Percentiles rank a stretch among this genome's conserved stretches.
These are phyloP conservation scores for Nemurella pictetii DNA, from an alignment of 2,888 invertebrate genomes.

Conservation along the genomic window DNA sequence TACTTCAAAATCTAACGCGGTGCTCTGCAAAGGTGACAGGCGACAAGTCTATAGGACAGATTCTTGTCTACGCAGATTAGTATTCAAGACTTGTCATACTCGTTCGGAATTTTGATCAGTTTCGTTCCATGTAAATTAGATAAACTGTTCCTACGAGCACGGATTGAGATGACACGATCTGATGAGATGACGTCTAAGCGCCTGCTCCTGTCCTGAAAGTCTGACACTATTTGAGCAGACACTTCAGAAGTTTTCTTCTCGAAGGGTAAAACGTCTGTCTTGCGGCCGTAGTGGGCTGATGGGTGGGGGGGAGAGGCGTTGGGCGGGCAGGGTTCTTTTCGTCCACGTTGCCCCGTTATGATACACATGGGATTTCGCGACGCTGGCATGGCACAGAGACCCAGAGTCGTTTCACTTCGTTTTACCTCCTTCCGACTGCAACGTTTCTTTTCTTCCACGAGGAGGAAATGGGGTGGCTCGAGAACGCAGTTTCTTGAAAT, in stretches of 20 bases:
- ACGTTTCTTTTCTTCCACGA: background rate
- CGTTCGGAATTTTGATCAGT: background rate
- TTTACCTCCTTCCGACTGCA: background rate
- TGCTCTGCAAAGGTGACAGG: background rate
- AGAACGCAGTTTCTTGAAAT: background rate
- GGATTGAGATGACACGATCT: background rate
- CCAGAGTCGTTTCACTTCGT: background rate
- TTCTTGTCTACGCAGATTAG: background rate
- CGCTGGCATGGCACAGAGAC: background rate
- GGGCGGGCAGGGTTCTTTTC: background rate
- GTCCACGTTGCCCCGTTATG: background rate
- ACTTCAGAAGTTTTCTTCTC: background rate
- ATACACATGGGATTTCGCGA: background rate
- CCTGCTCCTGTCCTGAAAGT: background rate
- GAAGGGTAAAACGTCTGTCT: background rate
- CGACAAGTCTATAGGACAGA: background rate
- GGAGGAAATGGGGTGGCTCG: background rate
- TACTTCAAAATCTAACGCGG: background rate
- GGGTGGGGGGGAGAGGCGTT: too few species aligned
- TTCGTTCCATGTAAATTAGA: background rate
- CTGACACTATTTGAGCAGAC: background rate
- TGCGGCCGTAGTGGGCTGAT: background rate
- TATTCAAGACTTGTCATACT: background rate
- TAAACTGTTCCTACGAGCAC: background rate
- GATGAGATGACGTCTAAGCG: background rate